phyloP scores from a whole-genome alignment of 2,888 invertebrate species.

The Mesorhabditis belari region DNA sequence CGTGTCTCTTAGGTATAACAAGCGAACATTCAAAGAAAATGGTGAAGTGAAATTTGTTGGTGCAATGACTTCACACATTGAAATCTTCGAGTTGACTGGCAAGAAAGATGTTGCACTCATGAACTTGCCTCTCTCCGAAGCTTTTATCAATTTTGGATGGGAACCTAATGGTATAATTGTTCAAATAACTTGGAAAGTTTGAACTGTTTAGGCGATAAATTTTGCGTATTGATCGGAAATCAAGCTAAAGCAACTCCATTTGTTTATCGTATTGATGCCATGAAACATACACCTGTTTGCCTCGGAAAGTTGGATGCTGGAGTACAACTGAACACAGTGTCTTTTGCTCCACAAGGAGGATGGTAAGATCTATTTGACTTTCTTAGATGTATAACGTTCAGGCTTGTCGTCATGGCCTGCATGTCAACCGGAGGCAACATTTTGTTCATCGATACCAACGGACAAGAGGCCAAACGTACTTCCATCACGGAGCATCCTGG shows the following conservation, averaged over 20 bases:
- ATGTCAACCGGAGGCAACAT: slow-evolving; percentile 43
- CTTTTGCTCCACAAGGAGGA: slow-evolving; percentile 22
- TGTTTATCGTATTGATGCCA: slow-evolving; percentile 44
- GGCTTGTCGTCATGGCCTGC: slow-evolving; percentile 54
- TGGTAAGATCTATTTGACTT: no score
- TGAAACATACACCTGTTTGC: slow-evolving; percentile 36
- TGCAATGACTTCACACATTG: slow-evolving; percentile 96
- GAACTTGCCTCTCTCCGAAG: slow-evolving; percentile 82
- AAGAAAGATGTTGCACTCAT: slow-evolving; percentile 85
- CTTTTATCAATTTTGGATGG: slow-evolving; percentile 80
- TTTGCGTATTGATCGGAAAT: slow-evolving; percentile 84
- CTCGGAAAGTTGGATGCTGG: slow-evolving; percentile 46
- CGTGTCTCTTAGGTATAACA: slow-evolving; percentile 64
- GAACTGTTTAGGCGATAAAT: slow-evolving; percentile 73
- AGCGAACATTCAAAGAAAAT: slow-evolving; percentile 75
- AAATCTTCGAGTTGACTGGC: slow-evolving; percentile 89
- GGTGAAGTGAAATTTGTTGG: slow-evolving; percentile 80
- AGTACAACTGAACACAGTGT: slow-evolving; percentile 40
- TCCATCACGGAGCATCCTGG: slow-evolving; percentile 37
- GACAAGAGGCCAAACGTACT: slow-evolving; percentile 36
- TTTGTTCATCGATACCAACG: slow-evolving; percentile 47
- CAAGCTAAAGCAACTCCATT: slow-evolving; percentile 43
- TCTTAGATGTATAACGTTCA: no score
- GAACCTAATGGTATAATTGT: slow-evolving; percentile 65
- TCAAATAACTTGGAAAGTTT: background rate